Evolutionary conservation across 2,888 invertebrate species (phyloP), one percentile per base, ranked within the genome.

Genomic region (Ochlodes sylvanus): DNA sequence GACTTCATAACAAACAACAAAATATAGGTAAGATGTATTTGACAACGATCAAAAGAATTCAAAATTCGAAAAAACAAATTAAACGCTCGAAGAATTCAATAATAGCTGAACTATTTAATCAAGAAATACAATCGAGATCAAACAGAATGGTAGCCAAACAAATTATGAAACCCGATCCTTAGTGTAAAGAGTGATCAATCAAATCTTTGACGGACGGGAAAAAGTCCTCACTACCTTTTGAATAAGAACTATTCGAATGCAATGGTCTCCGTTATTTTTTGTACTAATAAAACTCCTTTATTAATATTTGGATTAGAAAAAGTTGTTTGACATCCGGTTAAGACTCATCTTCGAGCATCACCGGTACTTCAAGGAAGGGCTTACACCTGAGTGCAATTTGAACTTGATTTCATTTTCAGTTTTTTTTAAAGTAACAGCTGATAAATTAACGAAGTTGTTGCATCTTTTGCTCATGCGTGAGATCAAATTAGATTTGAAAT

Each of bases 81-180:
- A 42, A 63, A 55, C 47, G n/a, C 62, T 58, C 54, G 44, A 69
- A 68, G 70, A 72, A 73, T 68, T 71, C 50, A 66, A 70, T 73
- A 78, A 74, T 78, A 79, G 72, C 73, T 75, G 77, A 87, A 87
- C 87, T 89, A 89, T 90, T 90, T 89, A 88, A 91, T 89, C 86
- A 79, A 83, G 77, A 72, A 81, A 79, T 75, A 84, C 82, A 90
- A 90, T 88, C 87, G 74, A 77, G 72, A 78, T 75, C 74, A 76
- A 79, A 80, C 72, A 81, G 85, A 87, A 88, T 85, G 85, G 80
- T 83, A 75, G 82, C 86, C 81, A 88, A 89, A 90, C 83, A 88
- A 89, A 88, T 89, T 89, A 88, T 89, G 92, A 88, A 92, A 92
- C 85, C 80, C 78, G 88, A 90, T 88, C 86, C 78, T 72, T 63